These are phyloP conservation scores for Maccullochella peelii DNA, from an alignment of 2,113 vertebrate species.

Conservation along the genomic window DNA sequence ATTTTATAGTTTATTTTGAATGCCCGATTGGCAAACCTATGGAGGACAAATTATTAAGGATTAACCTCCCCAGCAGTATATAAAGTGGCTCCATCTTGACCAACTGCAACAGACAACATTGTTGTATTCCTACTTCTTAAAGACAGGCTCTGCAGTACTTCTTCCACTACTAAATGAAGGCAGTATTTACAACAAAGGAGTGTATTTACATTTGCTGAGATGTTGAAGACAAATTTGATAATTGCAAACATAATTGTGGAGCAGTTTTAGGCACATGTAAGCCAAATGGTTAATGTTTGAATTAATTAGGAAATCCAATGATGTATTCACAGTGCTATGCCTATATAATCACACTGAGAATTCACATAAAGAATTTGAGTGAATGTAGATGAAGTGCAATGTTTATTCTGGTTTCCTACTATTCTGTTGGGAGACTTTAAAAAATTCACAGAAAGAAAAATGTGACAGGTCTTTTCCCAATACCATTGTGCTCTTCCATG, in stretches of 20 bases:
- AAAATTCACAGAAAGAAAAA: background rate
- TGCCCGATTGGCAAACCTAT: no score
- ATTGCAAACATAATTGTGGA: background rate
- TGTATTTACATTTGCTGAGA: background rate
- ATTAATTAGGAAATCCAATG: background rate
- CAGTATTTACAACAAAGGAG: background rate
- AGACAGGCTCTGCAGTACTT: background rate
- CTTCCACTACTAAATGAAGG: background rate
- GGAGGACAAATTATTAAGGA: background rate
- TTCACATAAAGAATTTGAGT: no score
- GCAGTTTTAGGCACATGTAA: background rate
- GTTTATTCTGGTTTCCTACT: background rate
- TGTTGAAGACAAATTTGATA: background rate
- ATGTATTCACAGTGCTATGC: background rate
- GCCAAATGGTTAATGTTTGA: background rate
- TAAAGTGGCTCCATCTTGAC: no score
- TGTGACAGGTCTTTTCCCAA: background rate
- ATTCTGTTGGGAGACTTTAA: conserved; percentile 11
- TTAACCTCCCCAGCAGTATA: no score
- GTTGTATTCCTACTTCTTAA: background rate
- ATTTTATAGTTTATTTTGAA: no score
- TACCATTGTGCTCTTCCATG: background rate
- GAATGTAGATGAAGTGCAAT: no score
- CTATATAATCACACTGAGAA: no score
- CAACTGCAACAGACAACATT: no score